These are phyloP conservation scores for Tragelaphus scriptus DNA, from an alignment of 2,113 vertebrate species.

Conservation along the genomic window DNA sequence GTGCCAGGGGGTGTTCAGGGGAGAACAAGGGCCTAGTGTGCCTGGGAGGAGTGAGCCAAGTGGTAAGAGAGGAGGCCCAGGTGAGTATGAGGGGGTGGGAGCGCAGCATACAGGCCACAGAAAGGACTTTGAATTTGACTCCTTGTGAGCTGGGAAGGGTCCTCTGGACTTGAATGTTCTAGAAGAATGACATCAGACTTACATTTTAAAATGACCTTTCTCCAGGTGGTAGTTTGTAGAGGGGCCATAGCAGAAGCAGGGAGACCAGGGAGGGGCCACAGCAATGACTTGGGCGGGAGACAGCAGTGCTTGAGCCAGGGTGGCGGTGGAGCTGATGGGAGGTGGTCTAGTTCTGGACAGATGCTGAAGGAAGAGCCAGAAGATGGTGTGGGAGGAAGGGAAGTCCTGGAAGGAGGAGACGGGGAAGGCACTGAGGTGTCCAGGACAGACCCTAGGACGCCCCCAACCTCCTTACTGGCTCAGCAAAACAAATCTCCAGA, in stretches of 20 bases:
- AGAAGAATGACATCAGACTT: not conserved
- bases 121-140: not conserved
- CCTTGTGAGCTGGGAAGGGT: not conserved
- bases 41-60: not conserved
- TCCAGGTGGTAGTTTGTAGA: not conserved
- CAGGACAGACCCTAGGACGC: not conserved
- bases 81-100: not conserved
- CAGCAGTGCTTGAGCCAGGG: not conserved
- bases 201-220: not conserved
- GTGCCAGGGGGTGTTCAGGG: not conserved
- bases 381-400: too few species aligned
- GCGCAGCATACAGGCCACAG: not conserved
- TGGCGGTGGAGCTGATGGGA: not conserved
- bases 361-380: not conserved
- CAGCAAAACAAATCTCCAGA: not conserved
- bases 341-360: not conserved
- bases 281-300: not conserved
- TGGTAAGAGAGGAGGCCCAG: not conserved
- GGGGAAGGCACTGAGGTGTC: not conserved
- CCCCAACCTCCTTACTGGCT: not conserved
- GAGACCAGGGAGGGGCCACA: not conserved
- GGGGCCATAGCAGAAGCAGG: not conserved
- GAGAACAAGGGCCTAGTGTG: too few species aligned
- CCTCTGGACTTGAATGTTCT: not conserved
- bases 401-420: not conserved